Conservation (phyloP, 2,888 invertebrate genomes). For the Melinopterus prodromus region DNA sequence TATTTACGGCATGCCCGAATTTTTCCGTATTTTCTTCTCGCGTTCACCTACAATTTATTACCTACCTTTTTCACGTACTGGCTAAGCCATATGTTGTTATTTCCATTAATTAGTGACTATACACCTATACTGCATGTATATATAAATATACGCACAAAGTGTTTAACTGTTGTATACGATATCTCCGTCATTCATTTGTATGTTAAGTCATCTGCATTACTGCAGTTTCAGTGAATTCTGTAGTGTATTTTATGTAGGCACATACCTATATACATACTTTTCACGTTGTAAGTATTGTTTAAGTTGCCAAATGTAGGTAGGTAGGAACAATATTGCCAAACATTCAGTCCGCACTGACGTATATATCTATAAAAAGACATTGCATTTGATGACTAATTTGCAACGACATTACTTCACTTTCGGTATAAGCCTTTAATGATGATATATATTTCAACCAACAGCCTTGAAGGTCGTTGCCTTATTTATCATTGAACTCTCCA, state of each 20-base stretch:
- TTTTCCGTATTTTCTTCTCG: not conserved
- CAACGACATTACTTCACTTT: not conserved
- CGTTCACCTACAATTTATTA: not conserved
- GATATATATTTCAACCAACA: not conserved
- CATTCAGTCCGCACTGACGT: conserved; percentile 24
- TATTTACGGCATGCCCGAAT: not conserved
- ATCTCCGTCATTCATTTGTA: too few relatives aligned
- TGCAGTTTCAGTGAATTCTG: too few relatives aligned
- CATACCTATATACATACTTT: too few relatives aligned
- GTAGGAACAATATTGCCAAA: not conserved
- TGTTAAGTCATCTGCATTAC: too few relatives aligned
- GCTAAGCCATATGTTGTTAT: not conserved
- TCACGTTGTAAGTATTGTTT: not conserved
- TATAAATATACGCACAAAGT: not conserved
- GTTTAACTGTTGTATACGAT: too few relatives aligned
- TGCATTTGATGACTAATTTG: conserved; percentile 30
- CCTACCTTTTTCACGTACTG: not conserved
- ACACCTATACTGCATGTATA: not conserved
- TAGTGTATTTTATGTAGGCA: too few relatives aligned
- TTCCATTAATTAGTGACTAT: not conserved
- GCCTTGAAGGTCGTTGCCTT: conserved; percentile 39
- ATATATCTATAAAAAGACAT: conserved; percentile 32
- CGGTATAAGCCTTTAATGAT: not conserved
- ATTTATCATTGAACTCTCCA: conserved; percentile 37
- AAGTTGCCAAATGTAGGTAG: not conserved